Evolutionary conservation across 2,888 invertebrate genomes (phyloP).

Genomic region (Pollenia angustigena): DNA sequence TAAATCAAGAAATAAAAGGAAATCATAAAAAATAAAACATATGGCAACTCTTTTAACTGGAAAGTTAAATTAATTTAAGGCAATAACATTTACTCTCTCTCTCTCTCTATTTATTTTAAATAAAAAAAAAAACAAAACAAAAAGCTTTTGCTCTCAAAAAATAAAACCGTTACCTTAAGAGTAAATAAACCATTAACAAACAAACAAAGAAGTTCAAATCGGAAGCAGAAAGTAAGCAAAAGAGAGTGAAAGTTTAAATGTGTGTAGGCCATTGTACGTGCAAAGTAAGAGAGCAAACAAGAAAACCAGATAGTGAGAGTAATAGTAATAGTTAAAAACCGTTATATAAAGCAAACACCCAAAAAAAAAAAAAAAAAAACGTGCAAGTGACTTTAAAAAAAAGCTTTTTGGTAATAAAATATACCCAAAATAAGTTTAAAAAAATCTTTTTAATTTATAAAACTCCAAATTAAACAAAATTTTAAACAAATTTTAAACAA

Average conservation of each 20-base stretch:
- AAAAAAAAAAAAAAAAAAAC: constrained; percentile 56
- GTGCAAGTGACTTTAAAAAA: constrained; percentile 72
- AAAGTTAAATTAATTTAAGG: constrained; percentile 62
- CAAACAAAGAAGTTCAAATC: background rate
- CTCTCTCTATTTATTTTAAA: background rate
- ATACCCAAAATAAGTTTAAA: background rate
- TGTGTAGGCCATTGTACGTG: too few species aligned
- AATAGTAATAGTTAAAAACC: constrained; percentile 71
- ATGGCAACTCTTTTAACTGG: constrained; percentile 75
- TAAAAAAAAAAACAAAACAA: background rate
- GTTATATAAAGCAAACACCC: constrained; percentile 74
- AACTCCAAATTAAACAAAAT: constrained; percentile 1
- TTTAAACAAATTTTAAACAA: background rate
- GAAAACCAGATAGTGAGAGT: constrained; percentile 69
- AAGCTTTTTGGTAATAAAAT: constrained; percentile 40
- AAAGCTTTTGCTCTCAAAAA: background rate
- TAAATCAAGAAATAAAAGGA: background rate
- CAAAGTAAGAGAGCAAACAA: constrained; percentile 57
- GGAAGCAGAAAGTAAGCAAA: background rate
- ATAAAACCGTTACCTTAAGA: constrained; percentile 6
- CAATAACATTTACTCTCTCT: background rate
- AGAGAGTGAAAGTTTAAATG: background rate
- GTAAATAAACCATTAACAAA: background rate
- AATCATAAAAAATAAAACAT: constrained; percentile 55
- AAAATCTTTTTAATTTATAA: background rate